Conservation (phyloP, 2,113 vertebrate genomes). For the Oenanthe melanoleuca region DNA sequence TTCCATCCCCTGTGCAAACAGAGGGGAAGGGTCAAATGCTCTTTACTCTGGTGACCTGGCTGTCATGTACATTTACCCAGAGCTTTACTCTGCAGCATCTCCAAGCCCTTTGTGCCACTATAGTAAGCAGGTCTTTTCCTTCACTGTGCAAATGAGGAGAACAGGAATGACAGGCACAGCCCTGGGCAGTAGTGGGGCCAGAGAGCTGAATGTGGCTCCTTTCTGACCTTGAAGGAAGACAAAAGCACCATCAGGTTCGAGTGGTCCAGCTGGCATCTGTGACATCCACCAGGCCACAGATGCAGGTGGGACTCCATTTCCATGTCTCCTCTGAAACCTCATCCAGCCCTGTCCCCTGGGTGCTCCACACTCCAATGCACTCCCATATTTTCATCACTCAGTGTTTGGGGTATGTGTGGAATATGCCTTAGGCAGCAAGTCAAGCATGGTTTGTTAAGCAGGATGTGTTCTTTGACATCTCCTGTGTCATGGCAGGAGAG, state of each 20-base stretch:
- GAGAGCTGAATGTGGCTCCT: not conserved
- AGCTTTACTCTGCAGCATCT: not conserved
- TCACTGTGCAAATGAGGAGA: not conserved
- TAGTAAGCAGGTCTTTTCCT: not conserved
- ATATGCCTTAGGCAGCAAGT: not conserved
- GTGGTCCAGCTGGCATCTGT: not conserved
- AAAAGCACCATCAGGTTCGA: not conserved
- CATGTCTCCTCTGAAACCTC: not conserved
- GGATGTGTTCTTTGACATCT: not conserved
- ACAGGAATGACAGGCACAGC: not conserved
- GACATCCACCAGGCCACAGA: not conserved
- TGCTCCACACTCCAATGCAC: rapidly evolving
- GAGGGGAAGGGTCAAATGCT: not conserved
- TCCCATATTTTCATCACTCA: not conserved
- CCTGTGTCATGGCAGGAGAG: not conserved
- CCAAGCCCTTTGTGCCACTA: not conserved
- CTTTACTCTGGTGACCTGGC: not conserved
- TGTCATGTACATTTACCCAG: not conserved
- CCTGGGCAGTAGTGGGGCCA: not conserved
- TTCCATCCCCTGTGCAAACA: not conserved
- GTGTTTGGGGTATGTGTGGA: not conserved
- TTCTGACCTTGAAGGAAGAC: not conserved
- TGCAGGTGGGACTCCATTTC: not conserved
- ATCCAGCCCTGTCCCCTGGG: not conserved
- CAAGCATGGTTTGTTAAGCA: not conserved